Base-by-base conservation (phyloP, 2,888 invertebrate species). In the Cerastis rubricosa region DNA sequence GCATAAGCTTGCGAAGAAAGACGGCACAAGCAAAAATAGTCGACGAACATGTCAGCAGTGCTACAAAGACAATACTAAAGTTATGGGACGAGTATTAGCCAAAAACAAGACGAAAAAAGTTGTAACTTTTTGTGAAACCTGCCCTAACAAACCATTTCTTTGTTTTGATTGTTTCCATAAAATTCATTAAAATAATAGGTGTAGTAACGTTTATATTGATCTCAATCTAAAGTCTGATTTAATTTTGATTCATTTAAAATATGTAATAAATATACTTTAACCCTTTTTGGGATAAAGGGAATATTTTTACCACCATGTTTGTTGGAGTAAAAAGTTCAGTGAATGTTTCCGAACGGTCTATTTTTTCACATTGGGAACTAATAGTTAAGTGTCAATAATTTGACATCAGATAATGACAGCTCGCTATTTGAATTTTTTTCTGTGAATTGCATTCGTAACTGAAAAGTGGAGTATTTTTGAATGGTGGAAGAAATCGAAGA, bases 261-360 rank as follows among this genome's bases (percentile, higher is more conserved):
- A 17, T 47, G 17, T 49, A 49, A 49, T 49, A 47, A 47, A 47
- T 47, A 19, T 35, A 35, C 35, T 35, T 35, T 35, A 35, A 35
- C 68, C 61, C 71, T 71, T 71, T 71, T 63, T 71, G 63, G 63
- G 63, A 64, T 64, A 71, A 71, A 63, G 63, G 71, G 73, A 59
- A 67, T 69, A 74, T 67, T 74, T 74, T 74, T 74, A 74, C 73
- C 73, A 74, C 73, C 67, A 74, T 74, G 73, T 73, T 73, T 73
- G 59, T 67, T 73, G 66, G 47, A 73, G 67, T 67, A 67, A 73
- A 73, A 73, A 67, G 73, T 73, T 66, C 73, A 73, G 67, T 73
- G 73, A 65, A 73, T 67, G 59, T 73, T 65, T 66, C 73, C 66
- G 66, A 65, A 73, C 66, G 66, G 57, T 66, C 66, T 66, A 66